Percentiles rank a stretch among this genome's conserved stretches.
Conservation (phyloP, 2,888 invertebrate species). For the Ochropleura leucogaster region DNA sequence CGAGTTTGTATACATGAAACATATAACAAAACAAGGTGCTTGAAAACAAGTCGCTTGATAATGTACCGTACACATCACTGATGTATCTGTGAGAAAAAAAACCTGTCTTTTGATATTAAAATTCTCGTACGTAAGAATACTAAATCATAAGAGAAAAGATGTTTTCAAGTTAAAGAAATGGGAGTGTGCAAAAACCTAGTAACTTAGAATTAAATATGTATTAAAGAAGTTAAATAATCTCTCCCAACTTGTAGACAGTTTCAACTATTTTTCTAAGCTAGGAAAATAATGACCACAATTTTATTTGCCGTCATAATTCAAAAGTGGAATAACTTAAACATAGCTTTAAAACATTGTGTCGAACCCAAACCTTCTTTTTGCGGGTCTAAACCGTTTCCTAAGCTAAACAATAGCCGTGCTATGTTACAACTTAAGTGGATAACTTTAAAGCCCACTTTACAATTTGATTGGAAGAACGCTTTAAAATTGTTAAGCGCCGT, state of each 20-base stretch:
- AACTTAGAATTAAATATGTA: neutral
- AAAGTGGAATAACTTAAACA: constrained; percentile 1
- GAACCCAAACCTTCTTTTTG: neutral
- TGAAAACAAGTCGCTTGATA: too few relatives aligned
- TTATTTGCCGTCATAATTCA: neutral
- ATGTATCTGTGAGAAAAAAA: too few relatives aligned
- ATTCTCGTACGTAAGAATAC: too few relatives aligned
- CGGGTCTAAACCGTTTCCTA: constrained; percentile 1
- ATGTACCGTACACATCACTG: too few relatives aligned
- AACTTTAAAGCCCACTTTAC: constrained; percentile 32
- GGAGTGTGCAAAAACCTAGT: neutral
- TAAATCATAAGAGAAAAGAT: neutral
- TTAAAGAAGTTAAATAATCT: neutral
- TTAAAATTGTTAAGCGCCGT: constrained; percentile 52
- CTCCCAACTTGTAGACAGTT: neutral
- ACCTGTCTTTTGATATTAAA: too few relatives aligned
- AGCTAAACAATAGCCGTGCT: constrained; percentile 9
- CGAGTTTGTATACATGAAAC: too few relatives aligned
- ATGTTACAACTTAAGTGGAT: constrained; percentile 32
- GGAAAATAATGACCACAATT: neutral
- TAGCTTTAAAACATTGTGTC: neutral
- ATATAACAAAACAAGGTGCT: too few relatives aligned
- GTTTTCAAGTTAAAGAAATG: neutral
- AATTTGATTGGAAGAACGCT: constrained; percentile 27
- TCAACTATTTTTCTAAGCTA: neutral